Evolutionary conservation across 1,140 invertebrate genomes (phyloP).

Genomic region (Bombus pascuorum): DNA sequence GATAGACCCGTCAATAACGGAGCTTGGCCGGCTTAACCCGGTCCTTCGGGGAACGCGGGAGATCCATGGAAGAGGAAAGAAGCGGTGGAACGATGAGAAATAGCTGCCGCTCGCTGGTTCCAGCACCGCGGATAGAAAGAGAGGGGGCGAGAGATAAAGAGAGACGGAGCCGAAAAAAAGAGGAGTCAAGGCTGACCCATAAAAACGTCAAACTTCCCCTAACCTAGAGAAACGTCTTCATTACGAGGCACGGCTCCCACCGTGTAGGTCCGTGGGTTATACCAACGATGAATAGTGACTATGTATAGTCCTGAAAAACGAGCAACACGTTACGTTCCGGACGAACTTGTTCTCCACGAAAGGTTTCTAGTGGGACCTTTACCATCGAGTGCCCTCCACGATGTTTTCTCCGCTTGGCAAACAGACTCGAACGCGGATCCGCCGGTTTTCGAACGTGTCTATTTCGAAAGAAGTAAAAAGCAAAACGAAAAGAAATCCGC

Average conservation of each 20-base stretch:
- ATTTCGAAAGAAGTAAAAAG: neutral
- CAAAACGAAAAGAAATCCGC: neutral
- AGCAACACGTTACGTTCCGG: constrained; percentile 60
- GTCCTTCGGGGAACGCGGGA: constrained; percentile 71
- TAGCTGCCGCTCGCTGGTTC: neutral
- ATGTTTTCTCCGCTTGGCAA: constrained; percentile 66
- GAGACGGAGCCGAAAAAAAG: constrained; percentile 67
- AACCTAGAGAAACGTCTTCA: constrained; percentile 83
- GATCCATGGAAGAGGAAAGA: constrained; percentile 52
- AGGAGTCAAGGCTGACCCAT: constrained; percentile 77
- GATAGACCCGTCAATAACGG: constrained; percentile 79
- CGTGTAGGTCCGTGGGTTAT: constrained; percentile 71
- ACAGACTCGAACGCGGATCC: constrained; percentile 50
- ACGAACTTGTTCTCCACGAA: constrained; percentile 60
- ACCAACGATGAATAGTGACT: constrained; percentile 71
- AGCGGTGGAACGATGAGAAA: constrained; percentile 48
- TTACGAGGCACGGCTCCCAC: constrained; percentile 75
- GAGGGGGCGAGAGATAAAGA: constrained; percentile 52
- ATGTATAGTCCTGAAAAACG: constrained; percentile 69
- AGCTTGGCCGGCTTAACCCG: constrained; percentile 55
- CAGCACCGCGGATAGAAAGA: constrained; percentile 4
- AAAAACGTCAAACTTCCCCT: constrained; percentile 83
- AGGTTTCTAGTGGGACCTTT: constrained; percentile 68
- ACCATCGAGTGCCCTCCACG: constrained; percentile 64
- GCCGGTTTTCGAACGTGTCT: constrained; percentile 31